Evolutionary conservation across 2,888 invertebrate genomes (phyloP), one percentile per base, ranked within the genome.

Genomic region (Phorcus lineatus): DNA sequence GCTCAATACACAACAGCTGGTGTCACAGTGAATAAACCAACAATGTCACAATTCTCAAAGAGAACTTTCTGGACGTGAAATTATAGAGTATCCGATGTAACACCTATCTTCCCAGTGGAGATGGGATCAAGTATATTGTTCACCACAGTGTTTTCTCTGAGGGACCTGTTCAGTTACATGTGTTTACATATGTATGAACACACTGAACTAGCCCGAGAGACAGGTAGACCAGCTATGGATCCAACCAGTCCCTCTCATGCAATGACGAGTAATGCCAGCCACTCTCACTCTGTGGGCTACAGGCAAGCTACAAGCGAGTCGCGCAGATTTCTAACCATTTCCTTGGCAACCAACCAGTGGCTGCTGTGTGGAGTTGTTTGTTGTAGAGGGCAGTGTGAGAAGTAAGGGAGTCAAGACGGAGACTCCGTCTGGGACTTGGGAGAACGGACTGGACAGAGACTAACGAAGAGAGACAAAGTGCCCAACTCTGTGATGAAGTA

Each of bases 221-320:
- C 70, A 28, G 31, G 19, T 70, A 36, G 36, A 31, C 6, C 70
- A 70, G 70, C 40, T 70, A 36, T 70, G 19, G 28, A 70, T 40
- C 70, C 36, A 19, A 13, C 19, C 36, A 28, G 36, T n/a, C 28
- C 11, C 70, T 31, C 28, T 70, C 36, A 70, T 19, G 36, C 70
- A 70, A 70, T 70, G 70, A 31, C 40, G 70, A 70, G 70, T 70
- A 70, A 70, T 40, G 28, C 31, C 70, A 70, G 70, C 70, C 28
- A 70, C 70, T 36, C 36, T 36, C 47, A 47, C 47, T 47, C 47
- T 11, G 47, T 47, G 47, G 47, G 47, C 47, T 47, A 47, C 47
- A 47, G 47, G 47, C 47, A 47, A 11, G 47, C 47, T 47, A 47
- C 47, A 47, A 47, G 47, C 47, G 11, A 47, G 47, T 47, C 47